These are phyloP conservation scores for Bos taurus DNA, from an alignment of 2,113 vertebrate species.

Conservation along the genomic window DNA sequence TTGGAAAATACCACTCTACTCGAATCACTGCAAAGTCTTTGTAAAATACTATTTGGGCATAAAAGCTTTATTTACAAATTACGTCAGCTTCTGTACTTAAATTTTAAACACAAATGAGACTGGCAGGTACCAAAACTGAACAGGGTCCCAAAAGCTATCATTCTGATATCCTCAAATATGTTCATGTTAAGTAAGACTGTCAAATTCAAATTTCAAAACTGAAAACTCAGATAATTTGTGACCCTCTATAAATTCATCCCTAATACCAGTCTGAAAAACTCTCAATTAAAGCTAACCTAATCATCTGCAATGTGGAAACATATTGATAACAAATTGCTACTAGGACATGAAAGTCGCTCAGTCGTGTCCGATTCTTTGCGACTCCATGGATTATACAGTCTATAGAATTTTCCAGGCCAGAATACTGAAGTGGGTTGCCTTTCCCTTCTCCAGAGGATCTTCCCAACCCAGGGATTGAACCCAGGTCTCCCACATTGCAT, in stretches of 20 bases:
- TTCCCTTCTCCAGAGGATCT: not conserved
- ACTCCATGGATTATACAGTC: not conserved
- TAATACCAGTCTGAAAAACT: not conserved
- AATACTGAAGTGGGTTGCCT: not conserved
- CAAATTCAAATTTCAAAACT: constrained; percentile 8
- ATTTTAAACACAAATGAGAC: not conserved
- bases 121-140: not conserved
- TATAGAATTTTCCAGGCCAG: not conserved
- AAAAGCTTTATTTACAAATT: not conserved
- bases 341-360: not conserved
- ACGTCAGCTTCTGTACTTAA: not conserved
- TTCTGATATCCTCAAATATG: not conserved
- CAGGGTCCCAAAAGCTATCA: not conserved
- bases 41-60: not conserved
- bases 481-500: not conserved
- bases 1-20: not conserved
- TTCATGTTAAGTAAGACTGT: not conserved
- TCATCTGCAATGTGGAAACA: not conserved
- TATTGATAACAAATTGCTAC: fast-evolving
- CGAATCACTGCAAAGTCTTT: not conserved
- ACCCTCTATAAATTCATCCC: not conserved
- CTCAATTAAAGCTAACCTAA: not conserved
- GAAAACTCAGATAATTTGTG: not conserved
- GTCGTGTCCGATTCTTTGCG: not conserved
- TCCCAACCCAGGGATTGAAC: not conserved